phyloP scores from a whole-genome alignment of 2,888 invertebrate species.

The Cheilosia impressa region DNA sequence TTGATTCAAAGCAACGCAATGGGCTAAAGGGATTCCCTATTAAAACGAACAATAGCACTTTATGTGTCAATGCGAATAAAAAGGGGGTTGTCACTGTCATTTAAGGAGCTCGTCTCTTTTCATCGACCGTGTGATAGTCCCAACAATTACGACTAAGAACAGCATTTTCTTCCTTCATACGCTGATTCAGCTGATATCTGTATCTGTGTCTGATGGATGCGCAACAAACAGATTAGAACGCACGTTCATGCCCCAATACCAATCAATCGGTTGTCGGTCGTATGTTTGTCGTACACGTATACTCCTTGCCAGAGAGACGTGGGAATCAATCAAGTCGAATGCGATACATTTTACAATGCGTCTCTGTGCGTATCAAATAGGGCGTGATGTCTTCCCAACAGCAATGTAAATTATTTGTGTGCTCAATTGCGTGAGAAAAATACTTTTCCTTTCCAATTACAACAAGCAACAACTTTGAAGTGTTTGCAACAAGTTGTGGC shows the following conservation, averaged over 20 bases:
- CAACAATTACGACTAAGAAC: constrained; percentile 60
- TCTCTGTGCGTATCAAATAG: constrained; percentile 72
- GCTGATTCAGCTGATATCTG: not conserved
- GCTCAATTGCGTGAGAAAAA: constrained; percentile 75
- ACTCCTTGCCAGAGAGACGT: constrained; percentile 62
- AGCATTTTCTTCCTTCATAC: constrained; percentile 49
- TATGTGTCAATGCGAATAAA: constrained; percentile 59
- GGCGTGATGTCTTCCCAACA: constrained; percentile 69
- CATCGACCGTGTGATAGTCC: constrained; percentile 70
- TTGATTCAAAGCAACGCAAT: constrained; percentile 4
- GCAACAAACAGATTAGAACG: constrained; percentile 62
- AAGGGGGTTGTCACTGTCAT: constrained; percentile 66
- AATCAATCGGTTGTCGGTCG: constrained; percentile 62
- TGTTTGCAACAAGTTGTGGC: constrained; percentile 63
- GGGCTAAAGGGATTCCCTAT: constrained; percentile 29
- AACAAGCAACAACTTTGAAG: constrained; percentile 15
- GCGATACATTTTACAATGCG: constrained; percentile 47
- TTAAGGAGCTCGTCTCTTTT: constrained; percentile 60
- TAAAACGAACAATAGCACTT: constrained; percentile 62
- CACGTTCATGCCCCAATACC: constrained; percentile 74
- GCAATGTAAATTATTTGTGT: constrained; percentile 69
- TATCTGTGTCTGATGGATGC: constrained; percentile 34
- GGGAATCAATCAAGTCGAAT: constrained; percentile 72
- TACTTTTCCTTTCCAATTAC: constrained; percentile 21
- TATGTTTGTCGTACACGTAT: not conserved